These are phyloP conservation scores for Himalopsyche phryganea DNA, from an alignment of 1,140 invertebrate genomes.

Conservation along the genomic window DNA sequence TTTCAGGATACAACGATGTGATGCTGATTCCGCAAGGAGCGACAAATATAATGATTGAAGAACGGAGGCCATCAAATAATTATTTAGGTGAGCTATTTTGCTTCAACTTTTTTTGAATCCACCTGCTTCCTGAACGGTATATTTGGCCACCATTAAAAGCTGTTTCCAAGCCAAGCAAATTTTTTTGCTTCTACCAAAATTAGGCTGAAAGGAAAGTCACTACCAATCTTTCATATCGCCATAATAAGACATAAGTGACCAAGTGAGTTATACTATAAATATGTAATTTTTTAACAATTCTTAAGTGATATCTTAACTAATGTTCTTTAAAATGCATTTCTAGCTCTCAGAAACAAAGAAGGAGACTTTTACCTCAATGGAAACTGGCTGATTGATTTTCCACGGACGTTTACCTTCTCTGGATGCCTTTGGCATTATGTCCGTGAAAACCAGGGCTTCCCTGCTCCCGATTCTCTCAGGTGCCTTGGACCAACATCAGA, in stretches of 20 bases:
- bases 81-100: slow-evolving; percentile 75
- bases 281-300: no score
- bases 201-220: no score
- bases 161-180: no score
- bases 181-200: no score
- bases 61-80: slow-evolving; percentile 82
- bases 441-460: slow-evolving; percentile 72
- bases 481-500: slow-evolving; percentile 84
- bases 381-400: slow-evolving; percentile 89
- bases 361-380: slow-evolving; percentile 91
- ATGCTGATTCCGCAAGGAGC: slow-evolving; percentile 90
- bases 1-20: slow-evolving; percentile 89
- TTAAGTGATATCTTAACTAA: no score
- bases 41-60: slow-evolving; percentile 84
- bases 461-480: slow-evolving; percentile 76
- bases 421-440: slow-evolving; percentile 86
- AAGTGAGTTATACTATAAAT: no score
- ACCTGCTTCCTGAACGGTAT: no score
- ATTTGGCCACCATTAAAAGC: no score
- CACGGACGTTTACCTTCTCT: slow-evolving; percentile 71
- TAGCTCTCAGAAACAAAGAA: slow-evolving; percentile 77
- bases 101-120: no score
- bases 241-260: no score
- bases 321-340: no score
- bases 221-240: no score